Base-by-base conservation (phyloP, 2,888 invertebrate genomes). In the Pristionchus exspectatus region DNA sequence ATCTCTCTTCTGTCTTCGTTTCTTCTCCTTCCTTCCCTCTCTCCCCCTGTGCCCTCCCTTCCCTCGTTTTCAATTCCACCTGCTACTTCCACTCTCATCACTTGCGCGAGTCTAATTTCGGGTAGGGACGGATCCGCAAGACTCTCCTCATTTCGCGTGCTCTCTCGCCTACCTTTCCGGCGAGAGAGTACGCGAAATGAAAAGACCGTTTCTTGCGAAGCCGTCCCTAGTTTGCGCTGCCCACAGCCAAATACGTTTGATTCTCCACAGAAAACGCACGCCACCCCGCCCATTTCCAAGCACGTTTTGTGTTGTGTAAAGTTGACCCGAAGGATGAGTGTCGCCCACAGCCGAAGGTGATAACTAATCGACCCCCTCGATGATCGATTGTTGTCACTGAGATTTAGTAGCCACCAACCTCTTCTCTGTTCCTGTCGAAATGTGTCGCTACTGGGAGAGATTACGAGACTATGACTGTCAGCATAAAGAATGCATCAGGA, bases 1-100 rank as follows among this genome's bases (percentile, higher is more conserved):
- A 81, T 87, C 74, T 87, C 27, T 50, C 44, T 88, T 54, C 66
- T 69, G 86, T 87, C 74, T 88, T 90, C 69, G 54, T 77, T 63
- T 69, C 59, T 63, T 85, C 38, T 72, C 72, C 30, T 86, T 89
- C 44, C 33, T 21, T 90, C 83, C 87, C 66, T 85, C 66, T 63
- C 69, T 66, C 83, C 66, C 54, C n/a, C 27, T n/a, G 74, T 21
- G 59, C 21, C 56, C 56, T 56, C 56, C 56, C 18, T 24, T 21
- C 4, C 69, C 33, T 72, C 69, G 16, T 9, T 14, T 72, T 72
- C 69, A 12, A 72, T 44, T 77, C 44, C 77, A 77, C 77, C 44
- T 77, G 77, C 77, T 77, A 24, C 18, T 30, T 30, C 63, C 44
- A 50, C 44, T n/a, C 69, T 30, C 69, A 72, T 77, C 7, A 77